A percentile compares a stretch with the other conserved stretches of the same genome.
Conservation (phyloP, 2,113 vertebrate genomes). For the Sinocyclocheilus grahami region DNA sequence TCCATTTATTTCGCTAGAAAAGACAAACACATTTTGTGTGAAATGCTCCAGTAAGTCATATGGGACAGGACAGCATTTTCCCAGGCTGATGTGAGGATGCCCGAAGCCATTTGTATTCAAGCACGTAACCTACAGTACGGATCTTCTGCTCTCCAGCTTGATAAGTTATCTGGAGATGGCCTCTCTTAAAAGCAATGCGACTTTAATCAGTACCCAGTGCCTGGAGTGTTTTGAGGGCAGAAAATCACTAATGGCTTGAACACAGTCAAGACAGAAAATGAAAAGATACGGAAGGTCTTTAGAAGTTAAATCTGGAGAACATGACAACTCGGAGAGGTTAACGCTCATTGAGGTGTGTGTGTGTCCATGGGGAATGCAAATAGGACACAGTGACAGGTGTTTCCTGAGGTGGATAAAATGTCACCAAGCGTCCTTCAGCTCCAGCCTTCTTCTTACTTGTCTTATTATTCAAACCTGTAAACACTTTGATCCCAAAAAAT, state of each 20-base stretch:
- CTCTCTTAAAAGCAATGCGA: conserved; percentile 33
- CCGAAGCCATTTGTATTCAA: conserved; percentile 39
- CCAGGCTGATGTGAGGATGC: not conserved
- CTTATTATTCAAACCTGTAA: not conserved
- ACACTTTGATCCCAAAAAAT: not conserved
- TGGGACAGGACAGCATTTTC: not conserved
- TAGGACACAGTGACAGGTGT: conserved; percentile 20
- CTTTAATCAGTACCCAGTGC: conserved; percentile 36
- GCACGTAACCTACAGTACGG: conserved; percentile 51
- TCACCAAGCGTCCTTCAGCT: not conserved
- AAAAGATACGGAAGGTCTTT: conserved; percentile 21
- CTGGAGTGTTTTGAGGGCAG: conserved; percentile 23
- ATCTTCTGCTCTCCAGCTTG: conserved; percentile 26
- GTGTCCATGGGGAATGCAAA: conserved; percentile 14
- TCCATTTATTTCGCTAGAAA: conserved; percentile 14
- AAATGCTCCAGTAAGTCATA: conserved; percentile 18
- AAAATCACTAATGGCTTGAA: conserved; percentile 40
- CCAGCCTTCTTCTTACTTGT: not conserved
- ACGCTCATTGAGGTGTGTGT: not conserved
- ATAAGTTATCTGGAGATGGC: conserved; percentile 39
- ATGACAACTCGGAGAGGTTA: conserved; percentile 11
- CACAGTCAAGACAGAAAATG: conserved; percentile 23
- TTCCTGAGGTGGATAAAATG: conserved; percentile 20
- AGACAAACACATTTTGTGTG: conserved; percentile 41
- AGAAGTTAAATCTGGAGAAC: conserved; percentile 36